Conservation (phyloP, 2,888 invertebrate species). For the Drosophila ustulata region DNA sequence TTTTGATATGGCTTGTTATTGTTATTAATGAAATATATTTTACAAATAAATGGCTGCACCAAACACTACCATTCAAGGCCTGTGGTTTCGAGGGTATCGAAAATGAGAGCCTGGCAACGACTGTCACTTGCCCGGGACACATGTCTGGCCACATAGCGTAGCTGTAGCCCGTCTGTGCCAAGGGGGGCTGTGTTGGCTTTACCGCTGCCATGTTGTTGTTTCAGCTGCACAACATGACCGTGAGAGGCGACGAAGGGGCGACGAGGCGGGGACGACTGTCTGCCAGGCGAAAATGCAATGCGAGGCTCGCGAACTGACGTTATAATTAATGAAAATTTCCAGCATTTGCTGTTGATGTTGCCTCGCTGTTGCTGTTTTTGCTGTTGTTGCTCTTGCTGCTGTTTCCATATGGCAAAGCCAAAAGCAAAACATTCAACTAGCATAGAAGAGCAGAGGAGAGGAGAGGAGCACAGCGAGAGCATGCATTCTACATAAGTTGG, state of each 20-base stretch:
- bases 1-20: background rate
- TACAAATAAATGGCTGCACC: too few species aligned
- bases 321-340: conserved; percentile 78
- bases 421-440: conserved; percentile 50
- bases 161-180: conserved; percentile 1
- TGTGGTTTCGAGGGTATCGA: conserved; percentile 34
- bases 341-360: conserved; percentile 47
- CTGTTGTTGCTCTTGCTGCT: conserved; percentile 43
- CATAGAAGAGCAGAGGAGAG: background rate
- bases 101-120: conserved; percentile 62
- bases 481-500: conserved; percentile 26
- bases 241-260: background rate
- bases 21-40: background rate
- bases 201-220: conserved; percentile 64
- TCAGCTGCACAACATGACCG: conserved; percentile 66
- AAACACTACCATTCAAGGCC: too few species aligned
- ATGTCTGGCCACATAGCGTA: conserved; percentile 58
- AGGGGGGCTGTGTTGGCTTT: conserved; percentile 51
- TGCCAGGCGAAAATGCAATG: conserved; percentile 51
- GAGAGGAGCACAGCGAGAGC: conserved; percentile 5
- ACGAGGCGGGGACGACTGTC: conserved; percentile 38
- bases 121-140: conserved; percentile 63
- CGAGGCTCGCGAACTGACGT: conserved; percentile 60
- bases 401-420: conserved; percentile 54
- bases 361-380: conserved; percentile 38